Evolutionary conservation across 2,113 vertebrate genomes (phyloP).

Genomic region (Halichoeres trimaculatus): DNA sequence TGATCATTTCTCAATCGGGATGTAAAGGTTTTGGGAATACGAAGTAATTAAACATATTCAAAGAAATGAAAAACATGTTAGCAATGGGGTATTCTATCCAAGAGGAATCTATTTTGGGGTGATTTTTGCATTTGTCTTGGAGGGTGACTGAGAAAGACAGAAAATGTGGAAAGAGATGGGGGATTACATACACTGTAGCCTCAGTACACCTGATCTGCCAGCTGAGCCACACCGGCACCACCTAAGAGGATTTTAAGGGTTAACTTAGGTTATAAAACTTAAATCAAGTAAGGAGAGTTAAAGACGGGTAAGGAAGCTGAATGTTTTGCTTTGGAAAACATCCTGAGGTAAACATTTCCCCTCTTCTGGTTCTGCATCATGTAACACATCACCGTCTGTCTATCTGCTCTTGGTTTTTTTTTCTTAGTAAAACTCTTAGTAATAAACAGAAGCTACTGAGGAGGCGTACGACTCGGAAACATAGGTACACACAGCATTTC

Average conservation of each 20-base stretch:
- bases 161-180: too few species aligned
- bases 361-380: constrained; percentile 39
- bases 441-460: constrained; percentile 94
- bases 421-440: constrained; percentile 90
- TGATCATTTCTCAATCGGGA: too few species aligned
- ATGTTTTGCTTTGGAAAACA: not conserved
- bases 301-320: not conserved
- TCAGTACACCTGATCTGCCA: too few species aligned
- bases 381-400: constrained; percentile 81
- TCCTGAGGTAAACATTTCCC: constrained; percentile 12
- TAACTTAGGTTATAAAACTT: not conserved
- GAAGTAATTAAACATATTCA: not conserved
- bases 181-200: too few species aligned
- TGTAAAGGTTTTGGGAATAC: not conserved
- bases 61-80: not conserved
- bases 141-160: too few species aligned
- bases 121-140: too few species aligned
- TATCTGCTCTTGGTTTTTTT: constrained; percentile 89
- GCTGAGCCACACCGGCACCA: too few species aligned
- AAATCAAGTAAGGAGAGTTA: not conserved
- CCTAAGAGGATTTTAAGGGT: not conserved
- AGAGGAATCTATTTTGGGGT: too few species aligned
- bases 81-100: too few species aligned
- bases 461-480: constrained; percentile 89
- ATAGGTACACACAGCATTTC: constrained; percentile 90